Percentiles rank a stretch among this genome's conserved stretches.
Conservation (phyloP, 1,140 invertebrate genomes). For the Trypoxylus dichotomus region DNA sequence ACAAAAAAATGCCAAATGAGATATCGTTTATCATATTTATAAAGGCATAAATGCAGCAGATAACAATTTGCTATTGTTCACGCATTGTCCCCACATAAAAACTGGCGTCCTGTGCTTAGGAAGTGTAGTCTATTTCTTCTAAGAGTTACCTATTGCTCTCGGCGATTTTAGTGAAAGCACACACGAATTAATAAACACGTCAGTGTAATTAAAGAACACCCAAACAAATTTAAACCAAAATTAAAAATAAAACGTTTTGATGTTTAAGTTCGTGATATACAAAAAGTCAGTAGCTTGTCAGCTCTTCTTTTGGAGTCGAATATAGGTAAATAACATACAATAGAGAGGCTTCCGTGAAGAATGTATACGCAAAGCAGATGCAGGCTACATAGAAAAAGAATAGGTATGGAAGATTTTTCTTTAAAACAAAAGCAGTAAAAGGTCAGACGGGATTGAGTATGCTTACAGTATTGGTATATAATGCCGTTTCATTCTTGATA, state of each 20-base stretch:
- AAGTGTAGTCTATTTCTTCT: not conserved
- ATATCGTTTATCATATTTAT: not conserved
- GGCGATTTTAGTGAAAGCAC: not conserved
- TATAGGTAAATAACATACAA: slow-evolving; percentile 8
- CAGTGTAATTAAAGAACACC: slow-evolving; percentile 25
- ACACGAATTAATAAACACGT: slow-evolving; percentile 24
- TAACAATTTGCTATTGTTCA: not conserved
- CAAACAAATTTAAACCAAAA: slow-evolving; percentile 13
- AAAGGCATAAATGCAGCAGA: not conserved
- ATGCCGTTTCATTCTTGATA: too few species aligned
- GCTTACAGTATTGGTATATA: too few species aligned
- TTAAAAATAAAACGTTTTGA: slow-evolving; percentile 20
- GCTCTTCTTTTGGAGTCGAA: not conserved
- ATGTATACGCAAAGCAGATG: slow-evolving; percentile 15
- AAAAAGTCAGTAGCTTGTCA: slow-evolving; percentile 23
- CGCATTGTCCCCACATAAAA: too few species aligned
- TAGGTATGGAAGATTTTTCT: not conserved
- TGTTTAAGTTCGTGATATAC: not conserved
- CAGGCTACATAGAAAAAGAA: not conserved
- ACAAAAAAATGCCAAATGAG: too few species aligned
- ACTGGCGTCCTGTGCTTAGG: too few species aligned
- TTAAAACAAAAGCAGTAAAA: not conserved
- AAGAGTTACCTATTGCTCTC: not conserved
- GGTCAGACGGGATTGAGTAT: not conserved
- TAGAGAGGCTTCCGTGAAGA: not conserved